Base-by-base conservation (phyloP, 2,797 vertebrate genomes). In the Anguilla anguilla region DNA sequence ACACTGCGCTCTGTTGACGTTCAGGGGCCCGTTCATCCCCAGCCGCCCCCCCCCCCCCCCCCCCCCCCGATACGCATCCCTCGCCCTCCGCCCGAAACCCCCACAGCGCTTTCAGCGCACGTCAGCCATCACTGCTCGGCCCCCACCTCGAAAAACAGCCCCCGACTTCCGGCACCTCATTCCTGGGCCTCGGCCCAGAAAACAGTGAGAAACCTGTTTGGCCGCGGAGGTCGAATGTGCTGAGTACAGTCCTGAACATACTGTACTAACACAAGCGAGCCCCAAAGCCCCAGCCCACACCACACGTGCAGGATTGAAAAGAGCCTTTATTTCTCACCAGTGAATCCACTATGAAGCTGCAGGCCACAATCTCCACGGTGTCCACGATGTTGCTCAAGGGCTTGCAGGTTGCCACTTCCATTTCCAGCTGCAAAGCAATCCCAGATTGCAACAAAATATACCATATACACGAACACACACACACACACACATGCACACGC, bases 301-400 rank as follows among this genome's bases (percentile, higher is more conserved):
- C 46, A 31, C 10, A 46, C 17, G 19, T 39, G 25, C 6, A 67
- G 61, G 64, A 43, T 51, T 86, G 11, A 87, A 79, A 82, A 49
- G 83, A 86, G 31, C 49, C 64, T 81, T 87, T 86, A 28, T 77
- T 67, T 64, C 94, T 98, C 96, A 99, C 99, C 98, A 99, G 94
- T 43, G 98, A 99, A 93, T 98, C 95, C 4, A 96, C 91, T 86
- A 98, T 17, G 91, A 97, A 98, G 92, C 97, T 95, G 92, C 98
- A 99, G 85, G 97, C 93, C 89, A 98, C 93, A 88, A 99, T 97
- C 86, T 97, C 96, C 1, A 91, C 95, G 0, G 98, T 98, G 93
- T 99, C 98, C 91, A 99, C 86, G 22, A 96, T 96, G 59, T 98
- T 99, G 94, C 97, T 97, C 92, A 98, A 90, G 6, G 98, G 98